Conservation (phyloP, 2,797 vertebrate species). For the Cirrhinus mrigala region DNA sequence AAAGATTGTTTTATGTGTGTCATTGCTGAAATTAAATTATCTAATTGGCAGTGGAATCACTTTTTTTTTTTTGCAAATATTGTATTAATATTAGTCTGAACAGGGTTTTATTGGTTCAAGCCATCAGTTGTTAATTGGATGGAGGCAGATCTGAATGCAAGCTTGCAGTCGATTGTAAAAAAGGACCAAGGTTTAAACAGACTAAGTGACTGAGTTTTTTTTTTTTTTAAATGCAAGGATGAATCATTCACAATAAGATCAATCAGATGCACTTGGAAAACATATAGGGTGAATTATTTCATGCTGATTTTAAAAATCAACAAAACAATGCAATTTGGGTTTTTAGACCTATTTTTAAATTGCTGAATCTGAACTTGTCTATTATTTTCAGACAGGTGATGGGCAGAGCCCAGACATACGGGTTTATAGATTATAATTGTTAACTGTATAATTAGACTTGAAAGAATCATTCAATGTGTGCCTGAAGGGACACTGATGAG, state of each 20-base stretch:
- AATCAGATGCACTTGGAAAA: neutral
- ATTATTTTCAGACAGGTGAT: constrained; percentile 24
- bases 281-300: neutral
- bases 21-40: neutral
- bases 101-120: neutral
- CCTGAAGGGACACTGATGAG: constrained; percentile 40
- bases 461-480: constrained; percentile 43
- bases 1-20: neutral
- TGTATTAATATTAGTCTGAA: neutral
- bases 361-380: neutral
- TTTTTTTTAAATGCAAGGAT: neutral
- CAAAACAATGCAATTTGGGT: neutral
- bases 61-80: neutral
- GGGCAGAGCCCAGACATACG: neutral
- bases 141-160: neutral
- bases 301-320: neutral
- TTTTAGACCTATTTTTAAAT: neutral
- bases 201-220: too few species aligned
- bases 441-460: constrained; percentile 37
- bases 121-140: neutral
- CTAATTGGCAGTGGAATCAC: neutral
- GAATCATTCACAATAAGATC: neutral
- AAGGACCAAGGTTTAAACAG: too few species aligned
- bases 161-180: neutral
- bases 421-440: constrained; percentile 36